Percentiles rank a stretch among this genome's conserved stretches.
Evolutionary conservation across 2,113 vertebrate genomes (phyloP).

Genomic region (Labeo rohita): DNA sequence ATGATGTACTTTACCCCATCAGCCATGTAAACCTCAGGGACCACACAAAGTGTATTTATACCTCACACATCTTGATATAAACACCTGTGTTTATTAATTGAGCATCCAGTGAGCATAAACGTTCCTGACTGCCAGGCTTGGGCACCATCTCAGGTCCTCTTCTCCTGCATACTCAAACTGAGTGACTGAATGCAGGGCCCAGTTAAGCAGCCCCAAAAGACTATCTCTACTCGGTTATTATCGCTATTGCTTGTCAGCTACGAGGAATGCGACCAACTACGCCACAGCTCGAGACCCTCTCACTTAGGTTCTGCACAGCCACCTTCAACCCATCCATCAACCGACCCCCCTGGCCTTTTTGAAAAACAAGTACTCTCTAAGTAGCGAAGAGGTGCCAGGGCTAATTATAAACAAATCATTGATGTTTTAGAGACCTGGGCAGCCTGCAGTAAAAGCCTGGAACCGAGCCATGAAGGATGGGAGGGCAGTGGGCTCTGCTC

Average conservation of each 20-base stretch:
- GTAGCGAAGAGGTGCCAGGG: slow-evolving; percentile 78
- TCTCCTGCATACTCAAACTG: slow-evolving; percentile 63
- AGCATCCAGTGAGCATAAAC: slow-evolving; percentile 58
- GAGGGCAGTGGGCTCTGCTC: background rate
- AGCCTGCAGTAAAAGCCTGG: slow-evolving; percentile 54
- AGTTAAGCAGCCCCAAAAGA: slow-evolving; percentile 64
- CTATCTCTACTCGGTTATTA: slow-evolving; percentile 72
- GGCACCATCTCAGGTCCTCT: slow-evolving; percentile 28
- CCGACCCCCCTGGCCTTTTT: slow-evolving; percentile 68
- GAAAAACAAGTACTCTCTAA: slow-evolving; percentile 79
- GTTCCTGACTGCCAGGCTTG: slow-evolving; percentile 51
- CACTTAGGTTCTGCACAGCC: slow-evolving; percentile 26
- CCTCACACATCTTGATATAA: slow-evolving; percentile 66
- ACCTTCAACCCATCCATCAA: slow-evolving; percentile 48
- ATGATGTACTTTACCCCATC: slow-evolving; percentile 54
- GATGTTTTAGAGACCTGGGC: slow-evolving; percentile 69
- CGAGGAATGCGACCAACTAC: slow-evolving; percentile 72
- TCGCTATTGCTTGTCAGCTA: slow-evolving; percentile 74
- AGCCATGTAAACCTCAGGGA: slow-evolving; percentile 61
- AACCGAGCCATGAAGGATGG: slow-evolving; percentile 30
- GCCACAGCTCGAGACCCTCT: slow-evolving; percentile 60
- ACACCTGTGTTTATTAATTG: slow-evolving; percentile 72
- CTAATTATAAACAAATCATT: slow-evolving; percentile 85
- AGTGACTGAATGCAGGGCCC: slow-evolving; percentile 77
- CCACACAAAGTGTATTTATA: slow-evolving; percentile 80